These are phyloP conservation scores for Aleiodes testaceus DNA, from an alignment of 2,888 invertebrate species.

Conservation along the genomic window DNA sequence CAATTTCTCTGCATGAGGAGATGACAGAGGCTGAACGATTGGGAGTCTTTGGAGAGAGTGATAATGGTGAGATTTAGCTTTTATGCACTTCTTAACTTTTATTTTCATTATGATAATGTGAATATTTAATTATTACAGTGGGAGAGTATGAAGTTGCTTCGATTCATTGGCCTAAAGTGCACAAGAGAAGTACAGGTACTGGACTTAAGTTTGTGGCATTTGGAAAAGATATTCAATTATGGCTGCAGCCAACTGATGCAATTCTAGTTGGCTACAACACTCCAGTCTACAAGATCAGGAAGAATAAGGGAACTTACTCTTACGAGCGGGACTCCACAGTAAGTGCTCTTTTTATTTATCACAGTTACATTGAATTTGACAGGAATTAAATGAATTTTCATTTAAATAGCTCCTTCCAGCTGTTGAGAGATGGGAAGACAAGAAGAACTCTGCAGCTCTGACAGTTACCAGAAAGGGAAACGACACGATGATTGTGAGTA, in stretches of 20 bases:
- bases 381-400: background rate
- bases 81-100: background rate
- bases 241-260: constrained; percentile 44
- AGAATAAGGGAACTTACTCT: background rate
- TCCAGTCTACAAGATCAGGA: constrained; percentile 39
- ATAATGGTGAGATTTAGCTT: constrained; percentile 14
- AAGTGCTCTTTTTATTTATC: background rate
- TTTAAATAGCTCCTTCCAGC: background rate
- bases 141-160: constrained; percentile 42
- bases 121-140: constrained; percentile 34
- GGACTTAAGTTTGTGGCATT: constrained; percentile 42
- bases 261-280: constrained; percentile 34
- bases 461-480: background rate
- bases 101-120: background rate
- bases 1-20: constrained; percentile 20
- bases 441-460: background rate
- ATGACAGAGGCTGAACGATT: constrained; percentile 33
- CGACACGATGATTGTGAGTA: background rate
- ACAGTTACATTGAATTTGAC: no score
- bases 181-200: constrained; percentile 33
- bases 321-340: constrained; percentile 1
- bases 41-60: background rate
- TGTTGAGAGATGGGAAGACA: constrained; percentile 5
- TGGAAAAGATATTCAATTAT: constrained; percentile 40
- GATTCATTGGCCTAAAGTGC: constrained; percentile 33